phyloP scores from a whole-genome alignment of 2,888 invertebrate species.

The Allophyes oxyacanthae region DNA sequence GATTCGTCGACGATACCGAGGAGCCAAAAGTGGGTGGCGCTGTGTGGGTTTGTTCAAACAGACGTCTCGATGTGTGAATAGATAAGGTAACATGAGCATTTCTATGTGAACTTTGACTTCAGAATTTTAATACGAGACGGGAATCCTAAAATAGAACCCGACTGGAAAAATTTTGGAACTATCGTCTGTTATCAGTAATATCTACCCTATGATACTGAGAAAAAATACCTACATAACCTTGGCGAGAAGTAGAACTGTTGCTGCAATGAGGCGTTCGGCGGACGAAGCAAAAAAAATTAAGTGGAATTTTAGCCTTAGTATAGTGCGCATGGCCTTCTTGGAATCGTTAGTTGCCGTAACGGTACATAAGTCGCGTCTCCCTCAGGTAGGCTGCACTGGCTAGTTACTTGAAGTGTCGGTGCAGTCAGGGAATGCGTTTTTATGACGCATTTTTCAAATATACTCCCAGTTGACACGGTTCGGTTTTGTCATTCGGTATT shows the following conservation, averaged over 20 bases:
- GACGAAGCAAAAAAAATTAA: slow-evolving; percentile 76
- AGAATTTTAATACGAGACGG: slow-evolving; percentile 60
- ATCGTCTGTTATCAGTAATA: not conserved
- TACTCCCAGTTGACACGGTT: slow-evolving; percentile 25
- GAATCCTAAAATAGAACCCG: slow-evolving; percentile 28
- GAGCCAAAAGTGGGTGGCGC: slow-evolving; percentile 74
- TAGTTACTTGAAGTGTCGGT: slow-evolving; percentile 43
- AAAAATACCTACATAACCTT: slow-evolving; percentile 56
- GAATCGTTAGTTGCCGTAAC: slow-evolving; percentile 84
- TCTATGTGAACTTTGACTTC: slow-evolving; percentile 64
- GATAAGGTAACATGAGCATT: slow-evolving; percentile 44
- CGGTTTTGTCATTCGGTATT: slow-evolving; percentile 37
- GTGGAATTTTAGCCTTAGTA: slow-evolving; percentile 80
- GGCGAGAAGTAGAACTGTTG: slow-evolving; percentile 45
- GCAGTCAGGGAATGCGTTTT: slow-evolving; percentile 47
- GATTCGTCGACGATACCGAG: slow-evolving; percentile 71
- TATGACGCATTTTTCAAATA: slow-evolving; percentile 40
- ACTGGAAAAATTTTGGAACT: slow-evolving; percentile 2
- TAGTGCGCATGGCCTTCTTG: slow-evolving; percentile 86
- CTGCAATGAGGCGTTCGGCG: slow-evolving; percentile 59
- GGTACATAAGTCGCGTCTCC: slow-evolving; percentile 74
- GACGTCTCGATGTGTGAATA: slow-evolving; percentile 53
- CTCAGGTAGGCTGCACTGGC: slow-evolving; percentile 75
- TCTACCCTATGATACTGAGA: slow-evolving; percentile 26
- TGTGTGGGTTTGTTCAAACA: slow-evolving; percentile 67